Evolutionary conservation across 2,113 vertebrate species (phyloP).

Genomic region (Pantherophis guttatus): DNA sequence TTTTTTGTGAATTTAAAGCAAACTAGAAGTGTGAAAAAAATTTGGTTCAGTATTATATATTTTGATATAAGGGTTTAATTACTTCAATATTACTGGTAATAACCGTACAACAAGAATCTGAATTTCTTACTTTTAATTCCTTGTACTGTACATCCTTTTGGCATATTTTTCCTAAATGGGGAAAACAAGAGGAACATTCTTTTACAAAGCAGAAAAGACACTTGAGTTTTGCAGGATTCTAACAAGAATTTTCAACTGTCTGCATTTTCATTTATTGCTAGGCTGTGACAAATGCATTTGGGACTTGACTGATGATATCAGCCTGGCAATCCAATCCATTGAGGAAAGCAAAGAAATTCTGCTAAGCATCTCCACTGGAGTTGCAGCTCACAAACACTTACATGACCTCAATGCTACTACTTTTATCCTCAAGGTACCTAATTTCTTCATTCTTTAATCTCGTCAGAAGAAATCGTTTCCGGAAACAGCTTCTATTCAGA

Average conservation of each 20-base stretch:
- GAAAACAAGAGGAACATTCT: background rate
- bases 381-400: conserved; percentile 83
- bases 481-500: background rate
- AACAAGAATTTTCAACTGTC: conserved; percentile 1
- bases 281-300: conserved; percentile 93
- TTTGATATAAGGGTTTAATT: background rate
- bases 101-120: background rate
- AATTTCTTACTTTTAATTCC: background rate
- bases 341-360: conserved; percentile 82
- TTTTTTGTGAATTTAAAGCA: background rate
- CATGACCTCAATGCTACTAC: conserved; percentile 86
- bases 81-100: background rate
- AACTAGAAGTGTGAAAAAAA: background rate
- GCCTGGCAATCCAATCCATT: conserved; percentile 77
- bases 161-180: background rate
- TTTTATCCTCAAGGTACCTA: conserved; percentile 75
- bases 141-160: background rate
- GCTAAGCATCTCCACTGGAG: conserved; percentile 89
- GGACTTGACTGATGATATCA: conserved; percentile 89
- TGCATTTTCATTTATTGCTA: conserved; percentile 53
- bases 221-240: background rate
- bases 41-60: background rate
- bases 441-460: background rate
- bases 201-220: background rate
- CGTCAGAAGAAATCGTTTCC: background rate